Evolutionary conservation across 2,113 vertebrate species (phyloP), one percentile per base, ranked within the genome.

Genomic region (Apteryx mantelli): DNA sequence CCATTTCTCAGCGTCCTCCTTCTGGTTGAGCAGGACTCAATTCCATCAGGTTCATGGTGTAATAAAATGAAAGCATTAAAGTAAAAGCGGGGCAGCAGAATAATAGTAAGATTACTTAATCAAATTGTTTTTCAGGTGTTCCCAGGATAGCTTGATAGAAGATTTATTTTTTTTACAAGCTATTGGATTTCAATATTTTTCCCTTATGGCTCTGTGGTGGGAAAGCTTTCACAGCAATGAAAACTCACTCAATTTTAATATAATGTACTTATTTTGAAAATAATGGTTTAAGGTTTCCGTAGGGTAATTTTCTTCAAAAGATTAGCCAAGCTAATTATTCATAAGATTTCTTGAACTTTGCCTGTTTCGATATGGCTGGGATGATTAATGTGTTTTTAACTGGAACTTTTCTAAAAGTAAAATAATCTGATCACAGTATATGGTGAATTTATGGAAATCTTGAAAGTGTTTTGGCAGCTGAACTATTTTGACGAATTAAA

Each of bases 331-430:
- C 89, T 96, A 97, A 96, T 97, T 96, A 95, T 96, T 94, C 96
- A 60, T 97, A 95, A 93, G 95, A 95, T 95, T 96, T 96, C 86
- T 93, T 93, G 53, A 64, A 89, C 89, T 95, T 96, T 97, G 95
- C 96, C 95, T 96, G 95, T 86, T 94, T 96, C 93, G 95, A 95
- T 95, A 97, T 95, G 84, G 95, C 96, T 96, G 93, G 68, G 81
- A 48, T 89, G 96, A 96, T 97, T 96, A 97, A 95, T 85, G 84
- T 97, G 95, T 95, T 96, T 56, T 97, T 97, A 96, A 96, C 95
- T 96, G 95, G 87, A 96, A 86, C 93, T 96, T 96, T 95, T 95
- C 95, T 95, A 92, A 93, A 89, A 93, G 95, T 95, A 93, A 56
- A 56, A 96, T 95, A 97, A 95, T 95, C 95, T 95, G 60, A 87